Base-by-base conservation (phyloP, 2,888 invertebrate species). In the Papilio elwesi region DNA sequence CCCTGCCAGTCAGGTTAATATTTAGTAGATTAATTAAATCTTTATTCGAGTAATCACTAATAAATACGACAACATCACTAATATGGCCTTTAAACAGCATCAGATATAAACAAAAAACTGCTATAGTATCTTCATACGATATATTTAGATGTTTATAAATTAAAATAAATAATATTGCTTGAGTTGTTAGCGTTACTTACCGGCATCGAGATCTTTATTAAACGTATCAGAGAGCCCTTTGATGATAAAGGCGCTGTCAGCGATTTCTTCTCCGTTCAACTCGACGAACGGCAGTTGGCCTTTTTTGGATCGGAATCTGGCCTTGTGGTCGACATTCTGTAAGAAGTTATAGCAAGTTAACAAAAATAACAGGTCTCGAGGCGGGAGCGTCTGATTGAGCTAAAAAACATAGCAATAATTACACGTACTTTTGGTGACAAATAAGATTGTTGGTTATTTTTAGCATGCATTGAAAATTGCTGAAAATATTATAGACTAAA, bases 281-380 rank as follows among this genome's bases (percentile, higher is more conserved):
- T 99, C 98, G 79, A 99, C 95, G 93, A 99, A 99, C 51, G 99
- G 99, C 82, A 99, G 94, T 89, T 97, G 98, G 64, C 98, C 98
- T 89, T 98, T 98, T 95, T 97, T 97, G 82, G 98, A 98, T 82
- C 97, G 97, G 95, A 97, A 97, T 87, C 98, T 97, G 94, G 98
- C 96, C 94, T 98, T 98, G 93, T 98, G 98, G 89, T 98, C 98
- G 79, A 98, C 97, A 94, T 98, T 98, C 98, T 98, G 95, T 8
- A 95, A 95, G 67, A 77, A 78, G 38, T 13, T 38, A 16, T 51
- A 9, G n/a, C 26, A n/a, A 12, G 66, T 59, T 62, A 57, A 65
- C 38, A 71, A 62, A 53, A 62, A 67, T 47, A n/a, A 53, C 70
- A 53, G 8, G n/a, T 26, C 13, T 62, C 11, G 10, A n/a, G 11